Percentiles rank a stretch among this genome's conserved stretches.
phyloP scores from a whole-genome alignment of 2,888 invertebrate genomes.

The Hecatera dysodea region DNA sequence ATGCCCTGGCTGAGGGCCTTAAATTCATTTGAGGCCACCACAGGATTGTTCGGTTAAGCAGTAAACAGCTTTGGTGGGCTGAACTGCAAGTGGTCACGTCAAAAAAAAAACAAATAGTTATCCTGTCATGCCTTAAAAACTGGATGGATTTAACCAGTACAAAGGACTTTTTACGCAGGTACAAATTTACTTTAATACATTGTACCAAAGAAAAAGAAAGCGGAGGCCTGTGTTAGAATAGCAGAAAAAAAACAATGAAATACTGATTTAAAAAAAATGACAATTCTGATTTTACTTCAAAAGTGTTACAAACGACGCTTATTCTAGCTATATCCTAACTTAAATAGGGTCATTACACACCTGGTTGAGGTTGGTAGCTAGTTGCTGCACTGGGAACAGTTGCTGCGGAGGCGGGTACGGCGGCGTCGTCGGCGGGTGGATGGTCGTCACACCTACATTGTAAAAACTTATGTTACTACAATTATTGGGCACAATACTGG shows the following conservation, averaged over 20 bases:
- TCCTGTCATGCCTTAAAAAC: no score
- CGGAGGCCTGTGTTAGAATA: no score
- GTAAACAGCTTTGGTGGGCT: no score
- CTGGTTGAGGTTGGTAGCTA: slow-evolving; percentile 88
- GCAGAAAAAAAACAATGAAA: no score
- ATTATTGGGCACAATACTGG: not conserved
- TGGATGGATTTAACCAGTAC: not conserved
- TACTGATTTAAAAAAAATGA: not conserved
- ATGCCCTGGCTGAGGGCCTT: no score
- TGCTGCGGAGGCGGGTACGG: slow-evolving; percentile 87
- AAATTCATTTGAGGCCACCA: no score
- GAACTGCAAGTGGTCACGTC: no score
- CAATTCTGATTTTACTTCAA: not conserved
- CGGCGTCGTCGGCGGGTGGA: slow-evolving; percentile 83
- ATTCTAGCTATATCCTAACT: not conserved
- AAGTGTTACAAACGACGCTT: slow-evolving; percentile 18
- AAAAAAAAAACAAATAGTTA: no score
- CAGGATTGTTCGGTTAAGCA: no score
- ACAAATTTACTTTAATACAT: not conserved
- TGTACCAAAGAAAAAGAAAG: no score
- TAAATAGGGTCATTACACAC: slow-evolving; percentile 63
- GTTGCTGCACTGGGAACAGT: slow-evolving; percentile 87
- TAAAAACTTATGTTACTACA: slow-evolving; percentile 26
- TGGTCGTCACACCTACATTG: slow-evolving; percentile 80
- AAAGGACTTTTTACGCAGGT: not conserved